Evolutionary conservation across 2,113 vertebrate genomes (phyloP).

Genomic region (Dascyllus trimaculatus): DNA sequence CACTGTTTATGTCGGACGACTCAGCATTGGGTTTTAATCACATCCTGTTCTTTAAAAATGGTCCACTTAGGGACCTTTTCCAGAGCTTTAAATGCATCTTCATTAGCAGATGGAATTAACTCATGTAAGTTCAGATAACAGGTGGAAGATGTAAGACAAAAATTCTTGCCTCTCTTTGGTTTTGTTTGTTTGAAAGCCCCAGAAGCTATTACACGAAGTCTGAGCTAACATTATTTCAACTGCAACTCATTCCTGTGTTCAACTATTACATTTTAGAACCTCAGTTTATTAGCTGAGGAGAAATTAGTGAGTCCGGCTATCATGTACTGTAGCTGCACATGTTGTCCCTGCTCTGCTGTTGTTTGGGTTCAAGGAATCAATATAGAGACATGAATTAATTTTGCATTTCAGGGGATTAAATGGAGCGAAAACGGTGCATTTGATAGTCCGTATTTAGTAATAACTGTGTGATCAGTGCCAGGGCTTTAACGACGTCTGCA

Average conservation of each 20-base stretch:
- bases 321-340: too few relatives aligned
- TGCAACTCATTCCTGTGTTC: too few relatives aligned
- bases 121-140: background rate
- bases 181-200: background rate
- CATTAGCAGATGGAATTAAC: background rate
- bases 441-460: background rate
- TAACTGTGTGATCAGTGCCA: background rate
- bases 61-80: background rate
- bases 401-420: slow-evolving; percentile 1
- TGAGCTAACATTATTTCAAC: background rate
- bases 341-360: too few relatives aligned
- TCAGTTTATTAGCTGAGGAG: background rate
- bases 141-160: background rate
- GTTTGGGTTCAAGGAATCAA: too few relatives aligned
- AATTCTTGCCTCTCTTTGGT: background rate
- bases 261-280: background rate
- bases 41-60: background rate
- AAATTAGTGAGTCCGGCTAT: too few relatives aligned
- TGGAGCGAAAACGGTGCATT: background rate
- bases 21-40: too few relatives aligned
- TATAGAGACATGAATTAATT: too few relatives aligned
- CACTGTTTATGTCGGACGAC: too few relatives aligned
- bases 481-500: background rate
- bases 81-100: background rate
- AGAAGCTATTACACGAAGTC: background rate